Evolutionary conservation across 2,888 invertebrate genomes (phyloP), one percentile per base, ranked within the genome.

Genomic region (Synergus japonicus): DNA sequence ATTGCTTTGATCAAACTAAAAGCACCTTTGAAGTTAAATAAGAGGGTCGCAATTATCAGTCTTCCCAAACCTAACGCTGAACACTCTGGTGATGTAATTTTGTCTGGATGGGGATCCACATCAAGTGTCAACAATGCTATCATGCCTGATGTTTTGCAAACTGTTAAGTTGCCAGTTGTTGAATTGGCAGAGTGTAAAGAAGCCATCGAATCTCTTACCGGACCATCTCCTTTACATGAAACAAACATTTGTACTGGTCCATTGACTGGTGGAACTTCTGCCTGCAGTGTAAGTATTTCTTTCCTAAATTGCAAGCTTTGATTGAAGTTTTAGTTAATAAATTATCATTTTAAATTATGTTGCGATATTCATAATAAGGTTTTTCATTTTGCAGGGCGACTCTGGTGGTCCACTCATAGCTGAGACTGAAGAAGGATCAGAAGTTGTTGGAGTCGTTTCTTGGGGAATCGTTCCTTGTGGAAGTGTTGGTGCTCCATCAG

Each of bases 401-500:
- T 94, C 94, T 0, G 94, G 94, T 5, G 94, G 94, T 4, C 94
- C 94, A 0, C 81, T 94, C 22, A 93, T 94, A 29, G 83, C 92
- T 18, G 77, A 64, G 3, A 81, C 67, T 7, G 2, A 95, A 95
- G 29, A 94, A 93, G 79, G 94, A 93, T 85, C 95, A 93, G 93
- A 96, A 95, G 89, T 96, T 29, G 54, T 73, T 91, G 85, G 95
- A 93, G 81, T 93, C 58, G 93, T 93, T 13, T 93, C 93, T 41
- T 93, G 93, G 93, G 93, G 93, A 12, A 90, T 89, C 44, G 88
- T 92, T 78, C 93, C 93, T 63, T 93, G 93, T 80, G 93, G 93
- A 2, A 49, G 37, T 1, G 80, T 58, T 15, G 90, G 92, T 29
- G 49, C 82, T 8, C 93, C 93, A n/a, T 92, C 93, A 0, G 89